Evolutionary conservation across 2,797 vertebrate species (phyloP).

Genomic region (Lutra lutra): DNA sequence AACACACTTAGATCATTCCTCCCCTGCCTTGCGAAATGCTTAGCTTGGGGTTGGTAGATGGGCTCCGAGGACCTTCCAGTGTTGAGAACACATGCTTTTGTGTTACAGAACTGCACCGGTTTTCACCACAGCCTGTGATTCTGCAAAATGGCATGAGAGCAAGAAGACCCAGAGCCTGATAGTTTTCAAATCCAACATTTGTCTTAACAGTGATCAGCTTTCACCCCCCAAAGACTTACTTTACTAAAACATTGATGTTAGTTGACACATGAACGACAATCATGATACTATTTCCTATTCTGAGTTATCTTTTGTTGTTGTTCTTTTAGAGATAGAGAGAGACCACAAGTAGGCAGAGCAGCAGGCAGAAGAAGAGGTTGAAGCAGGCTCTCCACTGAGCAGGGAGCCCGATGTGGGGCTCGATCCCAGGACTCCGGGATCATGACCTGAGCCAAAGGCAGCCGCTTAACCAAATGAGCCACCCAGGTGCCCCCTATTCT

Average conservation of each 20-base stretch:
- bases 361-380: too few species aligned
- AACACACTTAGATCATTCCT: conserved; percentile 33
- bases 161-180: neutral
- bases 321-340: too few species aligned
- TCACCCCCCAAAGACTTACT: neutral
- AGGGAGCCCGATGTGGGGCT: too few species aligned
- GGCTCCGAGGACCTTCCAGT: neutral
- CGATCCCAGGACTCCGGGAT: too few species aligned
- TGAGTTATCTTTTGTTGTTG: neutral
- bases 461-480: too few species aligned
- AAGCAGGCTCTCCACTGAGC: too few species aligned
- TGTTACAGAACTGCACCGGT: neutral
- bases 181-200: conserved; percentile 53
- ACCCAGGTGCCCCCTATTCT: neutral
- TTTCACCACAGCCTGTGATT: neutral
- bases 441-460: too few species aligned
- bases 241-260: conserved; percentile 16
- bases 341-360: too few species aligned
- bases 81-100: neutral
- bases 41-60: neutral
- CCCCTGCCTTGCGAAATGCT: conserved; percentile 14
- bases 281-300: neutral
- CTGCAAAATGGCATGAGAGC: conserved; percentile 13
- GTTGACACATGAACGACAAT: neutral
- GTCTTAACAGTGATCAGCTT: neutral